phyloP scores from a whole-genome alignment of 1,140 invertebrate genomes.

The Adelges cooleyi region DNA sequence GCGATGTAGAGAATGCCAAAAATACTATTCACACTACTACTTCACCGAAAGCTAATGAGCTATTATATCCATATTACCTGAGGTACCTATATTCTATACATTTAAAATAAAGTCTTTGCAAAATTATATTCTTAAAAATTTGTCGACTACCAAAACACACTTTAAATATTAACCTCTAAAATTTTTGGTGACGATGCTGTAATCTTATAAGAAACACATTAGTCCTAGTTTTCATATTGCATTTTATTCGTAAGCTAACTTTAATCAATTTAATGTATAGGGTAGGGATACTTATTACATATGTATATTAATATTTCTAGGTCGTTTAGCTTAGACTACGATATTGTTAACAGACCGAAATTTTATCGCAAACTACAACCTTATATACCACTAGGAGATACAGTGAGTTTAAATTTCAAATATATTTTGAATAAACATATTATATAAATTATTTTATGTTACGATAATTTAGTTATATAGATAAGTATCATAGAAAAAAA shows the following conservation, averaged over 20 bases:
- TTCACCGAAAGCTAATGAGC: conserved; percentile 23
- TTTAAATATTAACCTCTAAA: too few species aligned
- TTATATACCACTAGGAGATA: conserved; percentile 20
- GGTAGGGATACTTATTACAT: too few species aligned
- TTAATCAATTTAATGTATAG: too few species aligned
- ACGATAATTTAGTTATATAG: too few species aligned
- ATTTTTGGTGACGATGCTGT: too few species aligned
- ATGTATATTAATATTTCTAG: conserved; percentile 14
- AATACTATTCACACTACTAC: neutral
- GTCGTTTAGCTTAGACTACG: conserved; percentile 22
- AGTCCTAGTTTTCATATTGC: too few species aligned
- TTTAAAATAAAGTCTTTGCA: conserved; percentile 15
- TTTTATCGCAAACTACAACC: conserved; percentile 25
- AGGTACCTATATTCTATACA: conserved; percentile 16
- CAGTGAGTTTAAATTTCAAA: conserved; percentile 21
- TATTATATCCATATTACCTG: conserved; percentile 21
- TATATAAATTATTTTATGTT: too few species aligned
- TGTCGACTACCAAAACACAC: too few species aligned
- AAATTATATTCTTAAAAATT: neutral
- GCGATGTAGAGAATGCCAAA: conserved; percentile 22
- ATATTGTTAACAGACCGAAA: conserved; percentile 15
- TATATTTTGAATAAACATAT: too few species aligned
- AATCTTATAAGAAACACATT: too few species aligned
- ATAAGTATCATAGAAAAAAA: too few species aligned
- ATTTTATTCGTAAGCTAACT: too few species aligned